Base-by-base conservation (phyloP, 1,140 invertebrate genomes). In the Phortica variegata region DNA sequence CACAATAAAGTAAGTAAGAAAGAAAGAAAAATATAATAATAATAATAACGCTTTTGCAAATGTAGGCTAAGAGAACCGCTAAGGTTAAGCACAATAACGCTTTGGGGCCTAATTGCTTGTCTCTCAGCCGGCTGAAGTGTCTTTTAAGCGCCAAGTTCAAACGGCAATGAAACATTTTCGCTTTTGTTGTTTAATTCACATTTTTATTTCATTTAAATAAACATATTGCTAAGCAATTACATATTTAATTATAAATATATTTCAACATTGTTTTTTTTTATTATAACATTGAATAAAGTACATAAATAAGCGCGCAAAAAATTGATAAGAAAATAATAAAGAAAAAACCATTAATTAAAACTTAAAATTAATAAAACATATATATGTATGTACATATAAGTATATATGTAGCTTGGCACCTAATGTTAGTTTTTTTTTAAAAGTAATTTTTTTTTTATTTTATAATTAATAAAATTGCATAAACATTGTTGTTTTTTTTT, bases 141-240 rank as follows among this genome's bases (percentile, higher is more conserved):
- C 19, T 47, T 40, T 47, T 26, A 19, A 45, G 52, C 43, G 47
- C 49, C 53, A 43, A 53, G 4, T 61, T 66, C 63, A 68, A 68
- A 65, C 63, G 68, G 48, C 56, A 13, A 26, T 13, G 36, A 38
- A 47, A 54, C 32, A 18, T 16, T 21, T 32, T 37, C 49, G 42
- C 37, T 50, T 38, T 17, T 23, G 16, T 43, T n/a, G 17, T 16
- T 37, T 36, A 37, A 9, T 50, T 39, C 20, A 10, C 10, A 26
- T 18, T 48, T 32, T 46, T 38, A 16, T 46, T 46, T 29, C 26
- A 29, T 6, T 29, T 29, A 7, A 37, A 13, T 16, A 46, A 26
- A 46, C n/a, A n/a, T n/a, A n/a, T n/a, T n/a, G n/a, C n/a, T n/a
- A n/a, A n/a, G n/a, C n/a, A n/a, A n/a, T n/a, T n/a, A n/a, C n/a